Base-by-base conservation (phyloP, 92 coral and sea anemone genomes). In the Anthopleura xanthogrammica region DNA sequence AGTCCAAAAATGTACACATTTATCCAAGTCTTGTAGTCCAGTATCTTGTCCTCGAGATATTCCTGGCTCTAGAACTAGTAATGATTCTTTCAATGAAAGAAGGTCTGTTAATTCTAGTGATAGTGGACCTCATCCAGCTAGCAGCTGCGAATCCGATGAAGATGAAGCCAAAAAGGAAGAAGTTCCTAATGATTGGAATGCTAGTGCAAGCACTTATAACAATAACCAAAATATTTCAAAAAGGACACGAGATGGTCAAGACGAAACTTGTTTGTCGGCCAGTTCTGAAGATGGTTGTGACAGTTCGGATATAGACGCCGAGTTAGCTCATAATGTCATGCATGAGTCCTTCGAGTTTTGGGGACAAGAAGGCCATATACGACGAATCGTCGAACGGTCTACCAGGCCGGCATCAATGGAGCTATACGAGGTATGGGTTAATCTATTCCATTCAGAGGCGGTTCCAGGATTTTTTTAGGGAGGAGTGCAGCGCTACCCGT, bases 261-360 rank as follows among this genome's bases (percentile, higher is more conserved):
- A 77, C 12, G 83, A 65, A 56, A 55, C 62, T 29, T 54, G 88
- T 55, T 56, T 58, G 19, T 74, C 87, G 75, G 82, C 66, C 13
- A 84, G 87, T 52, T 84, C 87, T 36, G 87, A 77, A 20, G 87
- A 84, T 74, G 56, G 66, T 36, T 46, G 78, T 60, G 94, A 87
- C 57, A 85, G 83, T 23, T 93, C 94, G 6, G 97, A 91, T 43
- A 80, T 89, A n/a, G 97, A 89, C 36, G 89, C 88, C 12, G 89
- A 93, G 72, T 81, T 86, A 19, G 83, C 88, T 7, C 86, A 89
- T 16, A 85, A 68, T 19, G 80, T 82, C 76, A 72, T 75, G 52
- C 83, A 82, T 60, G 91, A 93, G 36, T 77, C 90, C 29, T 80
- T 88, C 58, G 93, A 90, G 68, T 68, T 88, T 22, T 86, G 90